Conservation (phyloP, 2,797 vertebrate genomes). For the Pantherophis vulpinus region DNA sequence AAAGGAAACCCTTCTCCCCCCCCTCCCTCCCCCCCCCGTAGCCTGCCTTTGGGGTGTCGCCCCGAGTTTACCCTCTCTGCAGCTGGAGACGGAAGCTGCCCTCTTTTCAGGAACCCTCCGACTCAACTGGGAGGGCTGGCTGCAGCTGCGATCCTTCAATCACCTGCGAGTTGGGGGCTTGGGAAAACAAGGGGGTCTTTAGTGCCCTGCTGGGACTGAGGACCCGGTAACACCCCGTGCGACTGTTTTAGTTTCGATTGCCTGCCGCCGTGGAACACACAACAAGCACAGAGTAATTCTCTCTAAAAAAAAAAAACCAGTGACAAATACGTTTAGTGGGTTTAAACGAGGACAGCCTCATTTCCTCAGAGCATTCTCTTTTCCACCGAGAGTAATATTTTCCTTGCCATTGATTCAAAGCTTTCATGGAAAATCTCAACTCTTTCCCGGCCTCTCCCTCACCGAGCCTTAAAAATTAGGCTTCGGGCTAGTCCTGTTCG, state of each 20-base stretch:
- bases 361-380: background rate
- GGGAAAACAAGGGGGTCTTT: background rate
- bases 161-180: background rate
- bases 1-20: background rate
- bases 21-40: background rate
- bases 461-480: background rate
- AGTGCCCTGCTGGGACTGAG: background rate
- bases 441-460: background rate
- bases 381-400: background rate
- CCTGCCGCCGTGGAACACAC: background rate
- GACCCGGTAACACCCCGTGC: background rate
- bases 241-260: background rate
- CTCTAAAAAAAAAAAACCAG: background rate
- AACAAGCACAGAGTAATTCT: background rate
- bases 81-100: background rate
- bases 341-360: background rate
- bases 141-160: background rate
- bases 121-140: background rate
- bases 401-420: background rate
- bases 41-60: background rate
- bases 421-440: background rate
- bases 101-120: background rate
- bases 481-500: background rate
- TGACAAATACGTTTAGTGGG: background rate
- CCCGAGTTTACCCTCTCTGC: background rate